phyloP scores from a whole-genome alignment of 2,888 invertebrate species.

The Coecobrya sp. region DNA sequence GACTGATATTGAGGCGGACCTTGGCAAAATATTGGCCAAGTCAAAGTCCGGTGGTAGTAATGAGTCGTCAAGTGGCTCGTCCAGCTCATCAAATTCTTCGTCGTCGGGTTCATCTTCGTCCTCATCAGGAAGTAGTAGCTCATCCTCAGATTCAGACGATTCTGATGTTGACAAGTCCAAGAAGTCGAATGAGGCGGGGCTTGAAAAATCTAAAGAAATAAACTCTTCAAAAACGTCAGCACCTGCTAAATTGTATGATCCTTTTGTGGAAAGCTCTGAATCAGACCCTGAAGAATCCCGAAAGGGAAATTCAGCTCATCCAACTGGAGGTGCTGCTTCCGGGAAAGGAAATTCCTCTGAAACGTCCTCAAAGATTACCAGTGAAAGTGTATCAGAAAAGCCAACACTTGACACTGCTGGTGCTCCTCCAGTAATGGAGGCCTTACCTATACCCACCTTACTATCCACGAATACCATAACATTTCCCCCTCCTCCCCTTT shows the following conservation, averaged over 20 bases:
- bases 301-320: background rate
- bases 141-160: slow-evolving; percentile 74
- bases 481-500: background rate
- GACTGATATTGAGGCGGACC: slow-evolving; percentile 46
- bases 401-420: background rate
- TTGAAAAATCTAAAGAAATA: background rate
- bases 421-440: background rate
- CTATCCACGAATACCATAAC: background rate
- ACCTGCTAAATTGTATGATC: slow-evolving; percentile 67
- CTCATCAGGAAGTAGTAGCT: slow-evolving; percentile 67
- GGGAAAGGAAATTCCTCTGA: background rate
- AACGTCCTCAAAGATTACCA: background rate
- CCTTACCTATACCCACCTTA: slow-evolving; percentile 60
- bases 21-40: background rate
- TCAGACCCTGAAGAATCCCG: slow-evolving; percentile 47
- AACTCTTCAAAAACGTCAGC: background rate
- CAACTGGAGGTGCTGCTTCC: background rate
- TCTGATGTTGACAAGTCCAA: slow-evolving; percentile 18
- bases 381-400: background rate
- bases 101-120: slow-evolving; percentile 62
- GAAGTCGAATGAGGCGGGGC: background rate
- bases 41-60: slow-evolving; percentile 10
- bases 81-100: slow-evolving; percentile 69
- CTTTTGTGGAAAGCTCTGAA: slow-evolving; percentile 75
- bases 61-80: slow-evolving; percentile 73